phyloP scores from a whole-genome alignment of 2,113 vertebrate species.

The Herpailurus yagouaroundi region DNA sequence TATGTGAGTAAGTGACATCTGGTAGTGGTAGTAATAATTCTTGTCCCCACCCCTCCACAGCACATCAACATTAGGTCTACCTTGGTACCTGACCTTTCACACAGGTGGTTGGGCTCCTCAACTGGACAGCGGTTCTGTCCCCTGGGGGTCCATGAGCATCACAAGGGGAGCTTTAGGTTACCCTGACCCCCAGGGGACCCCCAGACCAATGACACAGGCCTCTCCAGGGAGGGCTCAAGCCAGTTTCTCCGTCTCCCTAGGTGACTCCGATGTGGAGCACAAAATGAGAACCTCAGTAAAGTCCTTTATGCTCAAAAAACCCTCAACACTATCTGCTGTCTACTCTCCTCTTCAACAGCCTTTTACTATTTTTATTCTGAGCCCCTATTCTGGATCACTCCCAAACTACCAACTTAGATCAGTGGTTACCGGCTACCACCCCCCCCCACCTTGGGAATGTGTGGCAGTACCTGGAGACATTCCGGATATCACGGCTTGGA shows the following conservation, averaged over 20 bases:
- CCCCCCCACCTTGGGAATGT: neutral
- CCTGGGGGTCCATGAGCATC: neutral
- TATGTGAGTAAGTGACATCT: fast-evolving
- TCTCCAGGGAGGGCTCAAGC: neutral
- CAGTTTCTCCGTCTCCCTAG: neutral
- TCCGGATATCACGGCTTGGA: neutral
- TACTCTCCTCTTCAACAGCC: neutral
- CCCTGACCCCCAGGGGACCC: neutral
- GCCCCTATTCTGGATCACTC: neutral
- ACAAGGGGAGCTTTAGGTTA: neutral
- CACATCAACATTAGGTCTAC: neutral
- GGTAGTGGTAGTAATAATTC: neutral
- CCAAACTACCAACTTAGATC: neutral
- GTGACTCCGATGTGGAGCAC: neutral
- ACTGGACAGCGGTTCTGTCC: neutral
- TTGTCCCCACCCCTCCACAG: neutral
- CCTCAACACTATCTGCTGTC: neutral
- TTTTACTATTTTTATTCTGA: neutral
- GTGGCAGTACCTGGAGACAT: neutral
- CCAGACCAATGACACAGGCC: neutral
- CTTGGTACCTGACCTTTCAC: neutral
- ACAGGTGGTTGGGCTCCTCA: neutral
- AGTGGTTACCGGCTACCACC: neutral
- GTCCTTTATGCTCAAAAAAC: no score
- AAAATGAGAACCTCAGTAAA: neutral